phyloP scores from a whole-genome alignment of 2,888 invertebrate species.

The Lithosia quadra region DNA sequence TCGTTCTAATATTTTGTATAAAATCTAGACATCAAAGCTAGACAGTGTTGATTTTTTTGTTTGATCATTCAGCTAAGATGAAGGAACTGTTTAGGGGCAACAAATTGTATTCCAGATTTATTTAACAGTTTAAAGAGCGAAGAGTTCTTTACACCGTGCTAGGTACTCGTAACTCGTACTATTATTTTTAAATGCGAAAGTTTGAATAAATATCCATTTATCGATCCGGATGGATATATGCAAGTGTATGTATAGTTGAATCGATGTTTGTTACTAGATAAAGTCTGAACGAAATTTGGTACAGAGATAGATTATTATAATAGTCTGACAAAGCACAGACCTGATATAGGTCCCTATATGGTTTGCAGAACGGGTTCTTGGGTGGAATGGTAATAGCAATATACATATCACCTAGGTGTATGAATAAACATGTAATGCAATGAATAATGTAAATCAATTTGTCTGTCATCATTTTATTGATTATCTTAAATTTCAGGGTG shows the following conservation, averaged over 20 bases:
- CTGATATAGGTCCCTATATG: too few relatives aligned
- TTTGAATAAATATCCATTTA: too few relatives aligned
- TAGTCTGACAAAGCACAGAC: too few relatives aligned
- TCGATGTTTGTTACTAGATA: neutral
- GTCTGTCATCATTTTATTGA: neutral
- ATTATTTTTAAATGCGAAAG: neutral
- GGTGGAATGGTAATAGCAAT: too few relatives aligned
- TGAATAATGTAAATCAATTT: too few relatives aligned
- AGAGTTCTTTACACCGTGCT: neutral
- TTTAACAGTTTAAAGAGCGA: neutral
- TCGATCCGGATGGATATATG: too few relatives aligned
- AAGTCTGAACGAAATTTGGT: neutral
- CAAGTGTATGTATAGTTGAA: neutral
- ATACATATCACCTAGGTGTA: too few relatives aligned
- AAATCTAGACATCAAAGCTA: neutral
- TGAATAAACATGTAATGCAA: too few relatives aligned
- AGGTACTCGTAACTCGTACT: too few relatives aligned
- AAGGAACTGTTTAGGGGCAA: neutral
- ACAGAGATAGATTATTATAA: neutral
- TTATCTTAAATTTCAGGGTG: neutral
- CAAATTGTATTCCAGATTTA: neutral
- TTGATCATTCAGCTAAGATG: neutral
- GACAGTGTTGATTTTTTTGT: neutral
- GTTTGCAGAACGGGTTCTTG: too few relatives aligned
- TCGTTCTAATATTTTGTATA: slow-evolving; percentile 20